phyloP scores from a whole-genome alignment of 37 sponge, comb jelly and placozoan species.

The Axinella damicornis region DNA sequence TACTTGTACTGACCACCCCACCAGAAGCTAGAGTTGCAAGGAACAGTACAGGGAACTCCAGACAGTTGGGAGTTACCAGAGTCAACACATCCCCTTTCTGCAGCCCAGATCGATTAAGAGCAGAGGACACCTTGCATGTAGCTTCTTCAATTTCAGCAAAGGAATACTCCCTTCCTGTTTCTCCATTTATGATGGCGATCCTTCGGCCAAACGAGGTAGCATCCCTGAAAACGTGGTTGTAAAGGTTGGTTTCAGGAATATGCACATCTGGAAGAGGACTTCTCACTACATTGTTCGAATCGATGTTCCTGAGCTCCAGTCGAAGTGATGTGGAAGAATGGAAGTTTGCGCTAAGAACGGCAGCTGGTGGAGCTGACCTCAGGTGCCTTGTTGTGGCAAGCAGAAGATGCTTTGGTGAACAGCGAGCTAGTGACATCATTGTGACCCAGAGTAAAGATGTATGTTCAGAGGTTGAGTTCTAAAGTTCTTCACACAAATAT shows the following conservation, averaged over 20 bases:
- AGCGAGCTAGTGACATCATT: no score
- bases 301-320: no score
- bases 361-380: no score
- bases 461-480: no score
- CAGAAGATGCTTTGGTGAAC: no score
- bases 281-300: conserved; percentile 37
- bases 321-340: no score
- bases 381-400: no score
- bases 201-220: conserved; percentile 31
- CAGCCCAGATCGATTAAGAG: conserved; percentile 58
- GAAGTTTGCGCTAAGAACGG: no score
- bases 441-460: no score
- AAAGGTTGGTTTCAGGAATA: conserved; percentile 39
- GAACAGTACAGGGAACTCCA: conserved; percentile 44
- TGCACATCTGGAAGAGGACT: conserved; percentile 51
- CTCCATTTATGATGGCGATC: conserved; percentile 60
- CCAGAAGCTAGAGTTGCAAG: conserved; percentile 79
- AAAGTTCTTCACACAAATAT: no score
- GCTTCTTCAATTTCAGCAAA: conserved; percentile 53
- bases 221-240: conserved; percentile 14
- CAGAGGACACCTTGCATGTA: conserved; percentile 52
- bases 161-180: conserved; percentile 52
- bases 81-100: conserved; percentile 68
- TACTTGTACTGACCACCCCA: conserved; percentile 73
- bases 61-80: conserved; percentile 57